Evolutionary conservation across 2,888 invertebrate species (phyloP), one percentile per base, ranked within the genome.

Genomic region (Thalpophila matura): DNA sequence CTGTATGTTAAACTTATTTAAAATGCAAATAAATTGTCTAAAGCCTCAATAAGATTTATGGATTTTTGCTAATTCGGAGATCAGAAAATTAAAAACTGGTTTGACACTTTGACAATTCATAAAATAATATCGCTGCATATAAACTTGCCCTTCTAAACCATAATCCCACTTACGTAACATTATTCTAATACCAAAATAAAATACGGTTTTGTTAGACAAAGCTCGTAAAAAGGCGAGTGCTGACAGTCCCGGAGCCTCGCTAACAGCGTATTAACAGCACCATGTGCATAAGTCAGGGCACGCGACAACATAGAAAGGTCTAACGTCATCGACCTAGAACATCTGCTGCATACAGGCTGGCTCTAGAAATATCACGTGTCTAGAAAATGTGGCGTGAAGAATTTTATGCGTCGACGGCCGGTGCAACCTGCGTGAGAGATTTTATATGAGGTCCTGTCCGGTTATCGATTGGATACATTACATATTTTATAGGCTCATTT

Each of bases 261-360:
- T 77, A 78, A 75, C 79, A 72, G 63, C 77, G 76, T 81, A 84
- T 83, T 82, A 84, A 77, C 74, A 82, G 74, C 77, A 75, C 70
- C 84, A 85, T 86, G 85, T 86, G 86, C 83, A 80, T 79, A 80
- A 68, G 63, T 72, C 72, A 68, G 47, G 72, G 86, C 91, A 89
- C 91, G 90, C 89, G 92, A 90, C 89, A 86, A 77, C 82, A 83
- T 84, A 88, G 84, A 93, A 93, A 94, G 93, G 93, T 93, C 93
- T 87, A 88, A 90, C 86, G 93, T 89, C 93, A 86, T 82, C 86
- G 94, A 91, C 91, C 93, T 82, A 66, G 57, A 63, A 76, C 94
- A 94, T 89, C 94, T 94, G 94, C 90, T 80, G 69, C 60, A 76
- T 27, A 59, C 61, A 54, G 64, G 66, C 83, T 83, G 80, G 80